phyloP scores from a whole-genome alignment of 2,888 invertebrate species.

The Dorcus parallelipipedus region DNA sequence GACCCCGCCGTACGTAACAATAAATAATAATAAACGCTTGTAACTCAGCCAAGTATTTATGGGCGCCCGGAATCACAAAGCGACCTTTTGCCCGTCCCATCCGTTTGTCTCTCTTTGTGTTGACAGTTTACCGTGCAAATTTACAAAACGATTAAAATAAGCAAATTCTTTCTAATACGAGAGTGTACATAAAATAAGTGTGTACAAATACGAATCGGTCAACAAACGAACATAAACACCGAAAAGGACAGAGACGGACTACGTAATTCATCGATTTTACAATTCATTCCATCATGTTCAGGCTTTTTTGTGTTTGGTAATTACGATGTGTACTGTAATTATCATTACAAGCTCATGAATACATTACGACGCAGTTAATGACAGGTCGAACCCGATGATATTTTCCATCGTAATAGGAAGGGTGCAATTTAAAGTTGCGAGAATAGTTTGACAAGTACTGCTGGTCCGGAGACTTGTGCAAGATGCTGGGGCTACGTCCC shows the following conservation, averaged over 20 bases:
- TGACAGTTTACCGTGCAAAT: constrained; percentile 35
- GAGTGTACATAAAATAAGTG: constrained; percentile 19
- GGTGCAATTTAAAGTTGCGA: constrained; percentile 19
- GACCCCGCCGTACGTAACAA: no score
- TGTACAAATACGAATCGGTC: constrained; percentile 28
- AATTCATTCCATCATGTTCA: background rate
- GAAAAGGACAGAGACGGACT: background rate
- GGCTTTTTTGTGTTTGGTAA: no score
- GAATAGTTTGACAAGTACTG: constrained; percentile 29
- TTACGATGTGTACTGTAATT: no score
- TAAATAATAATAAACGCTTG: no score
- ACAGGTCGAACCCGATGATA: no score
- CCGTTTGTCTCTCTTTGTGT: no score
- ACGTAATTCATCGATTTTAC: background rate
- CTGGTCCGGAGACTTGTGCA: constrained; percentile 22
- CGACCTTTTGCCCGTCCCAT: no score
- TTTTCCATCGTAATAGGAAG: background rate
- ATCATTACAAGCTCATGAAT: no score
- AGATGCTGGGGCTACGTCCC: constrained; percentile 24
- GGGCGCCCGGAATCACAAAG: no score
- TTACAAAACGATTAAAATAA: constrained; percentile 38
- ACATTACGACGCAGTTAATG: no score
- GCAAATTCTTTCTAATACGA: constrained; percentile 15
- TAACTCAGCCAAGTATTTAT: no score
- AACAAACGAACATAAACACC: constrained; percentile 19